A percentile compares a stretch with the other conserved stretches of the same genome.
These are phyloP conservation scores for Mallotus villosus DNA, from an alignment of 2,797 vertebrate species.

Conservation along the genomic window DNA sequence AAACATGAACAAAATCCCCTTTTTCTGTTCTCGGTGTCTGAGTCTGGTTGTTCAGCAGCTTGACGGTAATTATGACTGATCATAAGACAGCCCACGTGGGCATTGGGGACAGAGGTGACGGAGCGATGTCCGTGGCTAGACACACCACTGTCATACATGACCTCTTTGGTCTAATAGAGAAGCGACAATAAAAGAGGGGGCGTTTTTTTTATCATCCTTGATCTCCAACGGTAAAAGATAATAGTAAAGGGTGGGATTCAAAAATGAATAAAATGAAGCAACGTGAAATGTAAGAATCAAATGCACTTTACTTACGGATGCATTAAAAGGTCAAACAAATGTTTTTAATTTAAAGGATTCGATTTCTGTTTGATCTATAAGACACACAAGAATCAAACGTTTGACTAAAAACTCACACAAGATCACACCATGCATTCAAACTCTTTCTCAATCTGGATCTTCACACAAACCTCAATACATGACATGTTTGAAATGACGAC, in stretches of 20 bases:
- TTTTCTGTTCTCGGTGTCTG: not conserved
- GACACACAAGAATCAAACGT: conserved; percentile 37
- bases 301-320: not conserved
- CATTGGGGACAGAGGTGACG: conserved; percentile 57
- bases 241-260: not conserved
- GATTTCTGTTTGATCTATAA: conserved; percentile 48
- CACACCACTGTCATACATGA: conserved; percentile 53
- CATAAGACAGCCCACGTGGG: conserved; percentile 53
- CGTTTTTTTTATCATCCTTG: conserved; percentile 9
- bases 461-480: conserved; percentile 45
- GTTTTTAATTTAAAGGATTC: not conserved
- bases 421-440: conserved; percentile 63
- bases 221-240: conserved; percentile 46
- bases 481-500: conserved; percentile 36
- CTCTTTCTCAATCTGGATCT: conserved; percentile 21
- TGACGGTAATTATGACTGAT: conserved; percentile 55
- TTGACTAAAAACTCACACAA: conserved; percentile 31
- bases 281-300: not conserved
- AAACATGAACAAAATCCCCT: not conserved
- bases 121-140: conserved; percentile 44
- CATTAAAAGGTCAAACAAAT: not conserved
- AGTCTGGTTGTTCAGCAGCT: conserved; percentile 20
- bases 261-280: not conserved
- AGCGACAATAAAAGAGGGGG: conserved; percentile 24
- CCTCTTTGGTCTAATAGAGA: conserved; percentile 44